phyloP scores from a whole-genome alignment of 2,797 vertebrate species.

The Lepilemur septentrionalis region DNA sequence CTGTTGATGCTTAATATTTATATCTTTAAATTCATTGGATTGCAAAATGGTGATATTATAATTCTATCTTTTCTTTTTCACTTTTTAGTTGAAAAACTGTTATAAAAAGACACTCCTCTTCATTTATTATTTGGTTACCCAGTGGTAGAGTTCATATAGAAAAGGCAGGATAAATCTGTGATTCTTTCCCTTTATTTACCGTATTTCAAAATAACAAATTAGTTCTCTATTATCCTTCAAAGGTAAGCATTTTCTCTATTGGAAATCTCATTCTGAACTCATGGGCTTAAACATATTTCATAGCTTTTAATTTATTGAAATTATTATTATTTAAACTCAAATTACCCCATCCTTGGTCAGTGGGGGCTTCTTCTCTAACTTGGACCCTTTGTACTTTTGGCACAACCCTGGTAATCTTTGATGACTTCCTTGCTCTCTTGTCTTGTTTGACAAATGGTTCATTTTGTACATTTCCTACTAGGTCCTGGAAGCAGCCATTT shows the following conservation, averaged over 20 bases:
- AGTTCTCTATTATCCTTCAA: not conserved
- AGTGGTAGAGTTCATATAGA: not conserved
- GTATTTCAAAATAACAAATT: not conserved
- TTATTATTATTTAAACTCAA: constrained; percentile 27
- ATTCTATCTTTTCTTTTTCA: not conserved
- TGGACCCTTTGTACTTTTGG: not conserved
- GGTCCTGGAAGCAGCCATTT: not conserved
- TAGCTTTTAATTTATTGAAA: not conserved
- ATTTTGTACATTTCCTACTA: not conserved
- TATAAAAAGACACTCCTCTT: not conserved
- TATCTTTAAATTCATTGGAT: not conserved
- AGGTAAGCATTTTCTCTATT: not conserved
- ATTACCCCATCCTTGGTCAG: not conserved
- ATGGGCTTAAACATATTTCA: not conserved
- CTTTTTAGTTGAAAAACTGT: not conserved
- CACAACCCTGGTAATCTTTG: not conserved
- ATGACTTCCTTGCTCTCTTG: not conserved
- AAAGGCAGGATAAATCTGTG: not conserved
- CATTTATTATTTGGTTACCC: not conserved
- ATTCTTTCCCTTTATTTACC: not conserved
- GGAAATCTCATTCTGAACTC: not conserved
- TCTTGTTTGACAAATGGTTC: not conserved
- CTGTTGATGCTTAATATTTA: not conserved
- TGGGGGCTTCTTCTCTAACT: not conserved
- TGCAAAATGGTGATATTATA: not conserved